Conservation (phyloP, 2,888 invertebrate species). For the Phyllotreta cruciferae region DNA sequence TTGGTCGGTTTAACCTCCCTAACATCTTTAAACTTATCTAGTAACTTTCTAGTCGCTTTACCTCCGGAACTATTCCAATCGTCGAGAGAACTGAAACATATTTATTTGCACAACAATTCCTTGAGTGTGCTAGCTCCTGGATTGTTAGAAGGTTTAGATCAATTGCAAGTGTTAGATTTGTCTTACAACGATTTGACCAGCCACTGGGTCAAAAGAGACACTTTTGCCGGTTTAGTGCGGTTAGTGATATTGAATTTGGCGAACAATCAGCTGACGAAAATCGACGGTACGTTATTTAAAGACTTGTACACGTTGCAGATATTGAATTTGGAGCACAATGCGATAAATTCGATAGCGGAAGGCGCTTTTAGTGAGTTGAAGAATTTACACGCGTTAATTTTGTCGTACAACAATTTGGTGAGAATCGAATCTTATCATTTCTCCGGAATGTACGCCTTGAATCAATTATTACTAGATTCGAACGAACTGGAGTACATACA, state of each 20-base stretch:
- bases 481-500: constrained; percentile 76
- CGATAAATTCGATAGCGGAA: constrained; percentile 72
- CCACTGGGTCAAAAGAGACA: constrained; percentile 78
- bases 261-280: constrained; percentile 73
- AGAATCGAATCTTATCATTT: constrained; percentile 75
- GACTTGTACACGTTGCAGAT: constrained; percentile 78
- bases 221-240: constrained; percentile 76
- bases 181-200: constrained; percentile 78
- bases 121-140: constrained; percentile 78
- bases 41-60: constrained; percentile 77
- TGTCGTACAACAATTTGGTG: constrained; percentile 75
- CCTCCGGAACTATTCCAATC: constrained; percentile 81
- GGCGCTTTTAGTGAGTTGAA: constrained; percentile 78
- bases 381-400: constrained; percentile 77
- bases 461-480: constrained; percentile 76
- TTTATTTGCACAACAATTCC: constrained; percentile 80
- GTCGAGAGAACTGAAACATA: constrained; percentile 73
- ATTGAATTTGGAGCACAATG: constrained; percentile 76
- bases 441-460: constrained; percentile 75
- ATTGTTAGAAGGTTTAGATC: constrained; percentile 74
- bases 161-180: constrained; percentile 76
- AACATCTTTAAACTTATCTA: constrained; percentile 77
- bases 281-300: constrained; percentile 76
- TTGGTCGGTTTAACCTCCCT: constrained; percentile 74
- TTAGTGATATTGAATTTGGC: constrained; percentile 78